phyloP scores from a whole-genome alignment of 2,113 vertebrate genomes.

The Telmatochromis bifrenatus region DNA sequence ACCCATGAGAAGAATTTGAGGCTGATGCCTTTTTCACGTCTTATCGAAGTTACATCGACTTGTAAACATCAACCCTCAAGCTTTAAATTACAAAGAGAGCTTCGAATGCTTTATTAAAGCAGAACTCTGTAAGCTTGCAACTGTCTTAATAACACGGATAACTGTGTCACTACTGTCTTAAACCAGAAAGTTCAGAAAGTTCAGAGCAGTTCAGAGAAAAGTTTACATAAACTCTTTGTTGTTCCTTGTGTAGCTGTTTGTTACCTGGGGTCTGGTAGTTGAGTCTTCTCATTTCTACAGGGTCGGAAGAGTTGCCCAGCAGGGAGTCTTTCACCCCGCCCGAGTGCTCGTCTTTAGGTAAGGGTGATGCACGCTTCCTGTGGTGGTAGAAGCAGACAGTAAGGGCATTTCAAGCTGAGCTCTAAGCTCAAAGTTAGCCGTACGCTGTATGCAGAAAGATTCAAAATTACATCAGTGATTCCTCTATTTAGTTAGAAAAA shows the following conservation, averaged over 20 bases:
- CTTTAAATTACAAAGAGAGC: background rate
- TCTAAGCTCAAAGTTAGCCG: background rate
- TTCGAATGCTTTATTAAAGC: background rate
- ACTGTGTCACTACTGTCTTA: background rate
- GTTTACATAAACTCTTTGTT: background rate
- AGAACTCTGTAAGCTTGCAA: background rate
- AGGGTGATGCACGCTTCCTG: constrained; percentile 93
- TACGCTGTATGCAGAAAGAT: background rate
- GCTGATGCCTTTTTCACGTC: background rate
- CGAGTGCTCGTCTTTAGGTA: constrained; percentile 91
- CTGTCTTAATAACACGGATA: background rate
- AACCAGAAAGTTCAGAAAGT: background rate
- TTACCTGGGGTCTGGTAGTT: constrained; percentile 98
- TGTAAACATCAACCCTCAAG: background rate
- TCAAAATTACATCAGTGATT: background rate
- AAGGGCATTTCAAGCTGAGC: background rate
- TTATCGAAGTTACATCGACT: background rate
- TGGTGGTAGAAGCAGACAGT: constrained; percentile 55
- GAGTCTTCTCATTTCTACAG: constrained; percentile 94
- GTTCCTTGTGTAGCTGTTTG: background rate
- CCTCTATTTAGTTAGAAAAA: background rate
- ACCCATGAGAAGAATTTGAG: background rate
- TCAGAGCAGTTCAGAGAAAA: background rate
- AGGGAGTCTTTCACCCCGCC: constrained; percentile 91
- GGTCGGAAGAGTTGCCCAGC: constrained; percentile 90